phyloP scores from a whole-genome alignment of 2,797 vertebrate genomes.

The Eospalax fontanierii region DNA sequence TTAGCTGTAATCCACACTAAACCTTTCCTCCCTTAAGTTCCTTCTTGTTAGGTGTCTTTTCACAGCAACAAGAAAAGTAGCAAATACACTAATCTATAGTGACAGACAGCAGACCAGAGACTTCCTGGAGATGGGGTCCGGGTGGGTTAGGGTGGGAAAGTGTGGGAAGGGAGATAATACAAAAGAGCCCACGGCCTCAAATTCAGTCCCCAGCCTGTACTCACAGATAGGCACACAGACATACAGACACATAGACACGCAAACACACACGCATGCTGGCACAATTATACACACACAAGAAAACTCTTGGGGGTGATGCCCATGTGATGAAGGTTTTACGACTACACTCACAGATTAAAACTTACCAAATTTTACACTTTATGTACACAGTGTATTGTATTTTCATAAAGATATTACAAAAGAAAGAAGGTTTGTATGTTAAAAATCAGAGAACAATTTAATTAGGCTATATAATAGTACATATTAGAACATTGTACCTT shows the following conservation, averaged over 20 bases:
- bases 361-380: too few relatives aligned
- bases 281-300: neutral
- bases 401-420: too few relatives aligned
- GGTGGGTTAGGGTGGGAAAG: too few relatives aligned
- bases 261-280: neutral
- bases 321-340: neutral
- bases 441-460: too few relatives aligned
- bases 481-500: too few relatives aligned
- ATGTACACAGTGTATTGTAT: too few relatives aligned
- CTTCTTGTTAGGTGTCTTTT: neutral
- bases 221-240: too few relatives aligned
- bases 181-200: neutral
- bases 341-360: neutral
- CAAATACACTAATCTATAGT: neutral
- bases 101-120: slow-evolving; percentile 20
- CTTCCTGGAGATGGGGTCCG: neutral
- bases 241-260: neutral
- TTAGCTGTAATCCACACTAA: neutral
- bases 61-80: neutral
- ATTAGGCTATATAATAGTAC: too few relatives aligned
- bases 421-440: too few relatives aligned
- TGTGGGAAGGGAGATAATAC: neutral
- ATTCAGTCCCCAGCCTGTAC: neutral
- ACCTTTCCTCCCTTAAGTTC: neutral
- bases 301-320: neutral